Base-by-base conservation (phyloP, 2,888 invertebrate genomes). In the Bimastos eiseni region DNA sequence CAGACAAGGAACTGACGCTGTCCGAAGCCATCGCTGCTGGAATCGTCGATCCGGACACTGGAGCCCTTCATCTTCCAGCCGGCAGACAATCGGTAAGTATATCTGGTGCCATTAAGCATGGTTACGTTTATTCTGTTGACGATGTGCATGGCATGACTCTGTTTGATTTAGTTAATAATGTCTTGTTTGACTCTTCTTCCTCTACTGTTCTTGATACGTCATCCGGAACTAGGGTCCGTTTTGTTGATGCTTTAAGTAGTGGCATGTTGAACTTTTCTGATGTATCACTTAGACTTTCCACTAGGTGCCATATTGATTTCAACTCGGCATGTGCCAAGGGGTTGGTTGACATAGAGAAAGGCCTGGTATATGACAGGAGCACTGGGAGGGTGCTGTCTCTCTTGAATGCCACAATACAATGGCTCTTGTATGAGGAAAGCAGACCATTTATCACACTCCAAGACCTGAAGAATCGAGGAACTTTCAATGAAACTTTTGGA, bases 51-150 rank as follows among this genome's bases (percentile, higher is more conserved):
- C 83, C 83, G 15, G 44, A 84, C 36, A 55, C 34, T 24, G 70
- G 90, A 6, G 70, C 34, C 36, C 36, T 90, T 33, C 88, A 34
- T 21, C 34, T 41, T 90, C 90, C 90, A 24, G 1, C 33, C 30
- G 83, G 34, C 34, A 30, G 83, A 86, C 24, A 84, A 33, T 34
- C 24, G 38, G 90, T 90, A 90, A 90, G 90, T 90, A 36, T 90
- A 8, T 36, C 90, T n/a, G 84, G 38, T 38, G 84, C 83, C 86
- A 86, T 84, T 86, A 96, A 96, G 93, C 97, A 98, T 95, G 97
- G 97, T 5, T 93, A 94, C 44, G 93, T 95, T 41, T 94, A 94
- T 90, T 83, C 90, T 37, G 33, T 34, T 17, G 88, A 91, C 15
- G 37, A 86, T 86, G 34, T 24, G 86, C 86, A 86, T 86, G 86